A percentile compares a stretch with the other conserved stretches of the same genome.
These are phyloP conservation scores for Cotesia congregata DNA, from an alignment of 2,888 invertebrate species.

Conservation along the genomic window DNA sequence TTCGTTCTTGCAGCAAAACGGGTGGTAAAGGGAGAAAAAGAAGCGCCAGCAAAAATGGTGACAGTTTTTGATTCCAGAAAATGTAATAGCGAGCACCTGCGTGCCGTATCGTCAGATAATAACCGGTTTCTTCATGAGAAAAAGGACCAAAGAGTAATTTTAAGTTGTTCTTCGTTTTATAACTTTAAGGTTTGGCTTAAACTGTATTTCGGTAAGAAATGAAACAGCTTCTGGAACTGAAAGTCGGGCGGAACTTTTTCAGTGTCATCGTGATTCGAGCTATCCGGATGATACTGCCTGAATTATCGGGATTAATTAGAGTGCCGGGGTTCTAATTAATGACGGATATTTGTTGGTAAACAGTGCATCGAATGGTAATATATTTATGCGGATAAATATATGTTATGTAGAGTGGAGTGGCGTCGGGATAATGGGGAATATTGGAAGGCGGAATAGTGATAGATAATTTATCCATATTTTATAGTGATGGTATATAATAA, in stretches of 20 bases:
- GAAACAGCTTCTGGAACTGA: background rate
- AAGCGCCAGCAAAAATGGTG: background rate
- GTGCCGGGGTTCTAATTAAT: background rate
- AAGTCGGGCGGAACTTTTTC: background rate
- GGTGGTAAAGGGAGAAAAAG: background rate
- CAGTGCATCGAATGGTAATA: background rate
- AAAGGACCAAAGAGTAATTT: background rate
- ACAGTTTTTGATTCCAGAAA: background rate
- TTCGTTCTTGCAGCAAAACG: background rate
- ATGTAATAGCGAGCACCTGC: background rate
- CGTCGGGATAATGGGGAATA: background rate
- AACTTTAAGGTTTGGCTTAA: background rate
- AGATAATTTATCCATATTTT: conserved; percentile 60
- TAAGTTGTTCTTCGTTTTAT: background rate
- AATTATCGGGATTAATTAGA: background rate
- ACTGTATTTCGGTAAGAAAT: background rate
- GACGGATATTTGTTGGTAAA: background rate
- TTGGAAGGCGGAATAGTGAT: background rate
- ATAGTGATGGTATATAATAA: conserved; percentile 58
- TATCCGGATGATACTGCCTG: background rate
- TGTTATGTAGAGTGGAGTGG: background rate
- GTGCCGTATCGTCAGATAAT: background rate
- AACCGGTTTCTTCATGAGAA: background rate
- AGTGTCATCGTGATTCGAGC: background rate
- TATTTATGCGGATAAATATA: background rate